Base-by-base conservation (phyloP, 2,113 vertebrate genomes). In the Lampris incognitus region DNA sequence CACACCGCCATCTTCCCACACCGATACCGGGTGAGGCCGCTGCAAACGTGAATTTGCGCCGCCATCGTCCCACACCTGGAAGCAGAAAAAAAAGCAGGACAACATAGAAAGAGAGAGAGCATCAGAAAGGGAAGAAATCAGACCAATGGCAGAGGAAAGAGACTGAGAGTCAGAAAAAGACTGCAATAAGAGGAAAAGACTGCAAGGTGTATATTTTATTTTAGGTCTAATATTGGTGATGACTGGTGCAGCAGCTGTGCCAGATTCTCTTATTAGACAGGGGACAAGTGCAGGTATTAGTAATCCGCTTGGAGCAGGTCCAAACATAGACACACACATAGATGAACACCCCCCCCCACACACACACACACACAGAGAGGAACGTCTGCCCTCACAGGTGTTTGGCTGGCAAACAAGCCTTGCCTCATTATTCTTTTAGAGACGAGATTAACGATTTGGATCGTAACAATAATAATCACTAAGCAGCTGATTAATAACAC, bases 341-440 rank as follows among this genome's bases (percentile, higher is more conserved):
- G 55, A 75, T 70, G 65, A 62, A 69, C 65, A 72, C 61, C 59
- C 75, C 63, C 46, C 72, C 50, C 58, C 44, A 67, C 58, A 74
- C 77, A 72, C 77, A 60, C 57, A 52, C 48, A 74, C 79, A 59
- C 11, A n/a, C n/a, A n/a, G n/a, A 49, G 48, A 52, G 76, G 58
- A 84, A 48, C 7, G 82, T 76, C 89, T 89, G 87, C 85, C 84
- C 86, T 87, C 83, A 79, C 90, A 92, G 91, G 85, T 93, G 92
- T 88, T 88, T 76, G 72, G 84, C 81, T 89, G 79, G 76, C 84
- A 87, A 88, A 90, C 88, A 86, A 86, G 78, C 63, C 38, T 78
- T 72, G 50, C 67, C 89, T 91, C 89, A 90, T 92, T 91, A 90
- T 87, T 89, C 82, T 87, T 85, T 91, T 86, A 85, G 80, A 78